Percentiles rank a stretch among this genome's conserved stretches.
Evolutionary conservation across 2,797 vertebrate species (phyloP).

Genomic region (Pantherophis alleghaniensis): DNA sequence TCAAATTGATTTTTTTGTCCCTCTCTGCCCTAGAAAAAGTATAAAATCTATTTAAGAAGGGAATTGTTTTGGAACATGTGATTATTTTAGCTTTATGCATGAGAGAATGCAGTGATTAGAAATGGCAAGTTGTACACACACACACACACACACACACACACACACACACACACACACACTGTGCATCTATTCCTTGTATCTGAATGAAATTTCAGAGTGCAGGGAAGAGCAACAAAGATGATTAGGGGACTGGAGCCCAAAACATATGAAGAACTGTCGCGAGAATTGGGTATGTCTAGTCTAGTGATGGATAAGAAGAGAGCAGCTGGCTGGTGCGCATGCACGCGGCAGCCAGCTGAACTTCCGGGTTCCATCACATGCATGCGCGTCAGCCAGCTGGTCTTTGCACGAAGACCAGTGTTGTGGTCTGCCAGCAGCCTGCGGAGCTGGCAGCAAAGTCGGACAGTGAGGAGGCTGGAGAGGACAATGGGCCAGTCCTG

Average conservation of each 20-base stretch:
- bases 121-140: neutral
- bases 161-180: too few relatives aligned
- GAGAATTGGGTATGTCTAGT: neutral
- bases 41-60: neutral
- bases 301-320: too few relatives aligned
- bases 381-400: too few relatives aligned
- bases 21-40: neutral
- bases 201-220: neutral
- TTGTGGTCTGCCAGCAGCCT: too few relatives aligned
- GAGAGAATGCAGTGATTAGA: neutral
- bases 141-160: neutral
- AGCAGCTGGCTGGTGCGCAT: too few relatives aligned
- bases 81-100: neutral
- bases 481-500: too few relatives aligned
- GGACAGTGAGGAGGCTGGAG: too few relatives aligned
- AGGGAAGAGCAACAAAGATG: neutral
- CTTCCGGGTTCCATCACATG: too few relatives aligned
- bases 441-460: too few relatives aligned
- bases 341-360: too few relatives aligned
- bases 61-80: slow-evolving; percentile 1
- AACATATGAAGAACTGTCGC: neutral
- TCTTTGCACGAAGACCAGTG: too few relatives aligned
- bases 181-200: neutral
- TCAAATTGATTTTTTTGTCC: neutral
- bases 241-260: neutral